phyloP scores from a whole-genome alignment of 1,140 invertebrate species.

The Diorhabda elongata region DNA sequence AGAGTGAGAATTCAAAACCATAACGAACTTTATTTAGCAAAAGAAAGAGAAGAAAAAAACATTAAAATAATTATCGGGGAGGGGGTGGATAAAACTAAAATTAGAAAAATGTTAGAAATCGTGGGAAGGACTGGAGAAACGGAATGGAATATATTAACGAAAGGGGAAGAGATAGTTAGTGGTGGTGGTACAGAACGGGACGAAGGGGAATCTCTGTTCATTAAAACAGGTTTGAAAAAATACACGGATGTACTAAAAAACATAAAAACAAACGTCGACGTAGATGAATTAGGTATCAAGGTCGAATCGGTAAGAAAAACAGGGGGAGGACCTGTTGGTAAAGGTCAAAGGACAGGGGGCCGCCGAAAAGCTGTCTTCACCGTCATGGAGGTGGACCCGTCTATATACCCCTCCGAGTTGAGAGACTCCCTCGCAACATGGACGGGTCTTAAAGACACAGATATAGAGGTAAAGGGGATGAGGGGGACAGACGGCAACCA shows the following conservation, averaged over 20 bases:
- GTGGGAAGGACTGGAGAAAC: background rate
- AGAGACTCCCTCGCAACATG: too few species aligned
- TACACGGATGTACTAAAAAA: background rate
- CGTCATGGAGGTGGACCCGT: too few species aligned
- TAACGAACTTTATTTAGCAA: background rate
- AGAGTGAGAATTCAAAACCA: background rate
- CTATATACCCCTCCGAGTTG: too few species aligned
- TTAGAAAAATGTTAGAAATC: background rate
- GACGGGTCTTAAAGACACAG: too few species aligned
- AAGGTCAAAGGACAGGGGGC: too few species aligned
- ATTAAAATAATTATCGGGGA: background rate
- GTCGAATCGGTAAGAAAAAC: too few species aligned
- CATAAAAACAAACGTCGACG: background rate
- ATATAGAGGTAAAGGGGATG: too few species aligned
- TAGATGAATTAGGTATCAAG: background rate
- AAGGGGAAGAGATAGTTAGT: background rate
- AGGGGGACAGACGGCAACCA: too few species aligned
- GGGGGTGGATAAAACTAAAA: background rate
- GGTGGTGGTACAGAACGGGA: background rate
- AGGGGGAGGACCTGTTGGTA: too few species aligned
- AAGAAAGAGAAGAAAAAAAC: background rate
- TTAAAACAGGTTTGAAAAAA: background rate
- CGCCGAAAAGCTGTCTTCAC: too few species aligned
- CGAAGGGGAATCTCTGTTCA: background rate
- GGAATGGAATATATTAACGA: background rate